phyloP scores from a whole-genome alignment of 2,888 invertebrate genomes.

The Arctia plantaginis region DNA sequence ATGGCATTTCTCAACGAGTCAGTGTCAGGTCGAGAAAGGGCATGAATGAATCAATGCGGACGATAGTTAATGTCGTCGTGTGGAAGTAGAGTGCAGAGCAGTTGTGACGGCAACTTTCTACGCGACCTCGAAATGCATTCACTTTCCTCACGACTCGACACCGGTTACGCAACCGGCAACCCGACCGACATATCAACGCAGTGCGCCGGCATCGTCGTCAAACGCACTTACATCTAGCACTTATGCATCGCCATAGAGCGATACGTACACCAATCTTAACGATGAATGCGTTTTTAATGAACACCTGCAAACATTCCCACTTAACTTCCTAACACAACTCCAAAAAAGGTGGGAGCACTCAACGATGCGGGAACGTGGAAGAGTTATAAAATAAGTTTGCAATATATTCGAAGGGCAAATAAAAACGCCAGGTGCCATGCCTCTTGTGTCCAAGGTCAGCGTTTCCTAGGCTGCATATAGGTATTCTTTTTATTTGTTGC shows the following conservation, averaged over 20 bases:
- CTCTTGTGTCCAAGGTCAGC: conserved; percentile 84
- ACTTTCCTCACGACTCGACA: conserved; percentile 83
- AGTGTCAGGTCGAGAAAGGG: conserved; percentile 36
- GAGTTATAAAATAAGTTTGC: conserved; percentile 79
- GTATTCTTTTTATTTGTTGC: conserved; percentile 84
- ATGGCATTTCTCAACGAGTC: conserved; percentile 34
- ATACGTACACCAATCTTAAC: conserved; percentile 60
- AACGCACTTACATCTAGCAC: conserved; percentile 51
- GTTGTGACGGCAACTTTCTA: conserved; percentile 81
- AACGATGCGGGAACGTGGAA: conserved; percentile 57
- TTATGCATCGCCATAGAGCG: conserved; percentile 47
- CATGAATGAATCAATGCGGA: conserved; percentile 56
- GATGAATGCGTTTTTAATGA: conserved; percentile 51
- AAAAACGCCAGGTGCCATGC: conserved; percentile 86
- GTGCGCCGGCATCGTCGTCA: conserved; percentile 56
- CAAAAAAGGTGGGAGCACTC: conserved; percentile 47
- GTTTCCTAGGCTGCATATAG: conserved; percentile 86
- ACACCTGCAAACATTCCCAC: conserved; percentile 42
- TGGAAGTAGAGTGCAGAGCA: conserved; percentile 62
- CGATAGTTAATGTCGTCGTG: conserved; percentile 50
- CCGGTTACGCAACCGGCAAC: conserved; percentile 82
- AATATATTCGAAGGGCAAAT: conserved; percentile 81
- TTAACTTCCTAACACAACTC: conserved; percentile 56
- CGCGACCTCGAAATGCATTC: conserved; percentile 85
- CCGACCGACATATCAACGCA: conserved; percentile 78